These are phyloP conservation scores for Cephus pulcher DNA, from an alignment of 2,888 invertebrate genomes.

Conservation along the genomic window DNA sequence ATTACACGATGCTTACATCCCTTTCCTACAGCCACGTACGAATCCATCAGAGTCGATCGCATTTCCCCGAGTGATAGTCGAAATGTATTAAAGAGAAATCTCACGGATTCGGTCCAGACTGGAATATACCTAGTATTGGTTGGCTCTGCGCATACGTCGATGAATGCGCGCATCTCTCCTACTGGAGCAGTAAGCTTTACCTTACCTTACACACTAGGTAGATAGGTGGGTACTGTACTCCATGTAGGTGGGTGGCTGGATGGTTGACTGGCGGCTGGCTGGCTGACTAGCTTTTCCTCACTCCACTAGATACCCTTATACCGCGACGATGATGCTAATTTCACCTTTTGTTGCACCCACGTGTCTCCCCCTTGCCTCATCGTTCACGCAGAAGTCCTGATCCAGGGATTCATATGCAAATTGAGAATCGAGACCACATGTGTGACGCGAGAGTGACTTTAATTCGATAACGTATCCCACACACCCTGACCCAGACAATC, in stretches of 20 bases:
- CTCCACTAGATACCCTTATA: not conserved
- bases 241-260: not conserved
- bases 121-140: slow-evolving; percentile 11
- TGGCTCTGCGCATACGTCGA: slow-evolving; percentile 31
- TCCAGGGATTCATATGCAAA: slow-evolving; percentile 23
- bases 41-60: not conserved
- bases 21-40: not conserved
- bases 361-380: not conserved
- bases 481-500: not conserved
- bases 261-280: not conserved
- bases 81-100: not conserved
- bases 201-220: not conserved
- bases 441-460: slow-evolving; percentile 30
- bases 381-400: not conserved
- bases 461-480: slow-evolving; percentile 33
- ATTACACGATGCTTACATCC: not conserved
- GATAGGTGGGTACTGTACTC: not conserved
- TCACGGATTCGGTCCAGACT: not conserved
- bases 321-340: slow-evolving; percentile 10
- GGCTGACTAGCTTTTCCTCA: not conserved
- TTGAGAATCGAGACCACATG: slow-evolving; percentile 16
- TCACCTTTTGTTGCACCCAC: slow-evolving; percentile 10
- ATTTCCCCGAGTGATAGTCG: not conserved
- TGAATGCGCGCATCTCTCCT: slow-evolving; percentile 29
- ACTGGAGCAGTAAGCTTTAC: slow-evolving; percentile 12